These are phyloP conservation scores for Seriola dumerili DNA, from an alignment of 2,113 vertebrate genomes.

Conservation along the genomic window DNA sequence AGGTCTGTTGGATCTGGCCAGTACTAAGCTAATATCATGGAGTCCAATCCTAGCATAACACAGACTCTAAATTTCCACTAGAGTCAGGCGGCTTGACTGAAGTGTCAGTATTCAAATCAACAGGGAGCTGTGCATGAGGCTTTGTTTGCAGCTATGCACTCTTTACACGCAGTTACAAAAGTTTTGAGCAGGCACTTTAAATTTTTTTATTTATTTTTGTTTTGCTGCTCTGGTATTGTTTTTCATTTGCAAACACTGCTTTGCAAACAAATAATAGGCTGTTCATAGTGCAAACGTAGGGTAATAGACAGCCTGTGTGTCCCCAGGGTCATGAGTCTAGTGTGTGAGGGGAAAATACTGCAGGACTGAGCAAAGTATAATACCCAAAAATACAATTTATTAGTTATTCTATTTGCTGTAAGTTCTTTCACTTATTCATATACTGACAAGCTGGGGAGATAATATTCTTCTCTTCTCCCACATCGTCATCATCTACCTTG, in stretches of 20 bases:
- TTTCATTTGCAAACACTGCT: background rate
- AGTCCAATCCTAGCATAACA: background rate
- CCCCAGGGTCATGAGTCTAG: background rate
- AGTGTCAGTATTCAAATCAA: background rate
- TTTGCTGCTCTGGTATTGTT: background rate
- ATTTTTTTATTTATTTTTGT: background rate
- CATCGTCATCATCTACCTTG: slow-evolving; percentile 29
- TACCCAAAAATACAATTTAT: slow-evolving; percentile 9
- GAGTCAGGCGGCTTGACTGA: background rate
- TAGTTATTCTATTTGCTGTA: slow-evolving; percentile 7
- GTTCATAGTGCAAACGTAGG: background rate
- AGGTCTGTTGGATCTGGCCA: no score
- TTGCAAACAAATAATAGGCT: background rate
- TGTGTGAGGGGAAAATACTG: background rate
- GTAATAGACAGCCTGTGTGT: background rate
- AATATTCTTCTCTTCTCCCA: slow-evolving; percentile 13
- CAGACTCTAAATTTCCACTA: background rate
- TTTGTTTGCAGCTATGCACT: background rate
- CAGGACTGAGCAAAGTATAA: background rate
- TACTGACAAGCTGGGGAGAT: slow-evolving; percentile 9
- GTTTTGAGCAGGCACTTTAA: background rate
- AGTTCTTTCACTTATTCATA: slow-evolving; percentile 20
- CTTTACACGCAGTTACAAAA: background rate
- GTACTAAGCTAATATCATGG: no score
- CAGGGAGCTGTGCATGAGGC: background rate